These are phyloP conservation scores for Drosophila repletoides DNA, from an alignment of 1,140 invertebrate genomes.

Conservation along the genomic window DNA sequence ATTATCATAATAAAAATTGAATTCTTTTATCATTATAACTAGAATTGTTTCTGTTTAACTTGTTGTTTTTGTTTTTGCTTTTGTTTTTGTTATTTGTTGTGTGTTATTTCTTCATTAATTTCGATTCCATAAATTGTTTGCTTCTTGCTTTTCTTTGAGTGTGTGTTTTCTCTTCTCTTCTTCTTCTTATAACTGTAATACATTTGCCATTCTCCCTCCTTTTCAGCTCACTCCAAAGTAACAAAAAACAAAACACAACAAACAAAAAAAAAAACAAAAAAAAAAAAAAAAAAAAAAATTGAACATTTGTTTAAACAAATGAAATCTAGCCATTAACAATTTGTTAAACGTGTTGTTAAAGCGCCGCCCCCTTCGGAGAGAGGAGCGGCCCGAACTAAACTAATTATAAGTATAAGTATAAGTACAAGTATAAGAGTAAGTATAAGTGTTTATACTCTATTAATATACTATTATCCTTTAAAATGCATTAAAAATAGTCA, in stretches of 20 bases:
- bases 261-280: slow-evolving; percentile 55
- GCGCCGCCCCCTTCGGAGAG: no score
- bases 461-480: slow-evolving; percentile 52
- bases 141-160: slow-evolving; percentile 2
- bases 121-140: slow-evolving; percentile 33
- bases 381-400: background rate
- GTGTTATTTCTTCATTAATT: slow-evolving; percentile 26
- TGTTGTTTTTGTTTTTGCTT: slow-evolving; percentile 43
- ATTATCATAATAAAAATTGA: slow-evolving; percentile 74
- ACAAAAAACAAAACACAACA: slow-evolving; percentile 35
- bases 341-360: slow-evolving; percentile 62
- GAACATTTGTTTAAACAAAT: slow-evolving; percentile 68
- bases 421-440: slow-evolving; percentile 14
- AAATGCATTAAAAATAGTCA: slow-evolving; percentile 80
- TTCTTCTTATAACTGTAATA: slow-evolving; percentile 46
- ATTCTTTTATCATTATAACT: slow-evolving; percentile 55
- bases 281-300: slow-evolving; percentile 31
- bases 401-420: slow-evolving; percentile 17
- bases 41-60: slow-evolving; percentile 56
- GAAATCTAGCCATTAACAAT: slow-evolving; percentile 67
- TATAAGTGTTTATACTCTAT: slow-evolving; percentile 42
- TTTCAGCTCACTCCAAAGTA: slow-evolving; percentile 51
- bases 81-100: slow-evolving; percentile 17
- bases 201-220: slow-evolving; percentile 19
- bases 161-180: no score